phyloP scores from a whole-genome alignment of 2,113 vertebrate species.

The Paracanthobrama guichenoti region DNA sequence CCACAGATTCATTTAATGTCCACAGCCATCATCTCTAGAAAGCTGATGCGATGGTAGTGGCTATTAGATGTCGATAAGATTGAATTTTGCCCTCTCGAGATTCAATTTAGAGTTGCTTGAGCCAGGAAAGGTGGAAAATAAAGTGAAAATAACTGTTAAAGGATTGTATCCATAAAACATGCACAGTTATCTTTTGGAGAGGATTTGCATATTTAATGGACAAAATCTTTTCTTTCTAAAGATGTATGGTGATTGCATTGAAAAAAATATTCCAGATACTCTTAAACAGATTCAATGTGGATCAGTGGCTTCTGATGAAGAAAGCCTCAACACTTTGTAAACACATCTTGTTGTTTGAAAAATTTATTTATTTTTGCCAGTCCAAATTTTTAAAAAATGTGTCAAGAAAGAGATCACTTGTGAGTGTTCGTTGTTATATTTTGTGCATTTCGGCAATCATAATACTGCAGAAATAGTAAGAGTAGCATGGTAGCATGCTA shows the following conservation, averaged over 20 bases:
- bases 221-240: not conserved
- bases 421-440: not conserved
- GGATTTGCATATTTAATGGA: not conserved
- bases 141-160: not conserved
- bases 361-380: not conserved
- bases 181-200: not conserved
- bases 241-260: not conserved
- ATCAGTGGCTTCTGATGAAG: not conserved
- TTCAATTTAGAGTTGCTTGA: not conserved
- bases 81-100: not conserved
- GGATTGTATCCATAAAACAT: not conserved
- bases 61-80: conserved; percentile 15
- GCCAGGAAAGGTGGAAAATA: not conserved
- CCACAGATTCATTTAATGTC: not conserved
- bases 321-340: too few species aligned
- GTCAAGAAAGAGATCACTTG: not conserved
- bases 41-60: not conserved
- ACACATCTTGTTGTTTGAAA: too few species aligned
- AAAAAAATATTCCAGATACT: not conserved
- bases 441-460: not conserved
- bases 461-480: not conserved
- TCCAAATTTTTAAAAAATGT: not conserved
- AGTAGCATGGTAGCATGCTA: not conserved
- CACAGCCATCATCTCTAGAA: not conserved
- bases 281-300: not conserved